These are phyloP conservation scores for Sycophila sp. DNA, from an alignment of 1,140 invertebrate species.

Conservation along the genomic window DNA sequence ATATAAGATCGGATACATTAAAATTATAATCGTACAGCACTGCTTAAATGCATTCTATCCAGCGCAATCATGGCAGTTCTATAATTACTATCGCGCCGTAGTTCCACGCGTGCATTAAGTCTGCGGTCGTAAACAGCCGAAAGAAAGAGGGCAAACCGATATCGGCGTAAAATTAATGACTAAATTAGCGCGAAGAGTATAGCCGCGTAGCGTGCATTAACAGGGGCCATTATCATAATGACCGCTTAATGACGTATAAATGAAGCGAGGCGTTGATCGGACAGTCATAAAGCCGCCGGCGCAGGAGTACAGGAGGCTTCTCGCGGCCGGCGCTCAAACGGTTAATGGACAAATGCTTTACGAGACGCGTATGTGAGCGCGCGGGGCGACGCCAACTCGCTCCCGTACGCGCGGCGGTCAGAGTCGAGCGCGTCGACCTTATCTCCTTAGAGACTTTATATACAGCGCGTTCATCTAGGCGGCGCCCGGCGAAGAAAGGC, in stretches of 20 bases:
- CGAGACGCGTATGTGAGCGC: not conserved
- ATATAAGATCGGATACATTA: no score
- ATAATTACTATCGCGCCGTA: no score
- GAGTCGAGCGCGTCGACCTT: no score
- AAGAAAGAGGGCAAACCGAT: not conserved
- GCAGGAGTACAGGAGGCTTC: not conserved
- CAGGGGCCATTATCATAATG: constrained; percentile 2
- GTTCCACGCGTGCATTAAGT: no score
- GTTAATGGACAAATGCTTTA: not conserved
- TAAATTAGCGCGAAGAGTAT: not conserved
- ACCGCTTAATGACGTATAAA: not conserved
- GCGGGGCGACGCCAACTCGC: not conserved
- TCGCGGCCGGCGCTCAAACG: not conserved
- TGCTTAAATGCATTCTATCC: no score
- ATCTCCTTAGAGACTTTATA: not conserved
- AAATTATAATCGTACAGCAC: no score
- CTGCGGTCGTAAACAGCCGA: not conserved
- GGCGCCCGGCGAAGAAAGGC: not conserved
- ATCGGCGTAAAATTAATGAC: not conserved
- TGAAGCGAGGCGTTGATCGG: not conserved
- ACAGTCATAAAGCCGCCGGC: not conserved
- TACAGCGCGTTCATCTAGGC: no score
- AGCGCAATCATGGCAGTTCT: no score
- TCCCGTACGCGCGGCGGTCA: no score
- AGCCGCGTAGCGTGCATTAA: no score